phyloP scores from a whole-genome alignment of 2,888 invertebrate species.

The Atethmia centrago region DNA sequence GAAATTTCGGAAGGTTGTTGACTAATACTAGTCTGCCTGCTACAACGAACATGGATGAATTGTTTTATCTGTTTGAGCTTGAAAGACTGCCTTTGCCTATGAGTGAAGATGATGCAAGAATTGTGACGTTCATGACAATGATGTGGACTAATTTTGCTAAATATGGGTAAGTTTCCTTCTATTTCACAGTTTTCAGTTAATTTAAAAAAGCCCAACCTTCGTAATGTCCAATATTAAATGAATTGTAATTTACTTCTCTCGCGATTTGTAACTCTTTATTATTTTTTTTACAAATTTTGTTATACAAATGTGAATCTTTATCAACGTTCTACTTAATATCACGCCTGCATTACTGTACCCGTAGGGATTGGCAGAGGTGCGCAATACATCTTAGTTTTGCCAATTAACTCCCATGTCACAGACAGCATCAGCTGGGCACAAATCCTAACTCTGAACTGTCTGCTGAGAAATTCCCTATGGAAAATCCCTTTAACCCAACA shows the following conservation, averaged over 20 bases:
- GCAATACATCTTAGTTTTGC: too few relatives aligned
- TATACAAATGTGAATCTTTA: too few relatives aligned
- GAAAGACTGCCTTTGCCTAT: slow-evolving; percentile 83
- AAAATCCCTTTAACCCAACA: background rate
- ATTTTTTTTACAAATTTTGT: too few relatives aligned
- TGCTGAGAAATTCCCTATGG: background rate
- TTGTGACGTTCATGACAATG: slow-evolving; percentile 86
- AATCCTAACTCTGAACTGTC: too few relatives aligned
- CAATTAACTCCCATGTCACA: too few relatives aligned
- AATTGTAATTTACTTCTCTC: background rate
- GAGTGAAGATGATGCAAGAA: slow-evolving; percentile 85
- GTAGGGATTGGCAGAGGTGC: too few relatives aligned
- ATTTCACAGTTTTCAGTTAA: background rate
- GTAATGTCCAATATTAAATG: background rate
- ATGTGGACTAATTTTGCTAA: slow-evolving; percentile 89
- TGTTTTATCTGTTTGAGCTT: slow-evolving; percentile 85
- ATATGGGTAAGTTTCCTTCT: slow-evolving; percentile 79
- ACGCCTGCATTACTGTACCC: too few relatives aligned
- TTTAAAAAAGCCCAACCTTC: background rate
- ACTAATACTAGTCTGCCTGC: slow-evolving; percentile 84
- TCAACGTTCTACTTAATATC: too few relatives aligned
- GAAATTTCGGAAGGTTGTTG: slow-evolving; percentile 83
- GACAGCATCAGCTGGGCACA: too few relatives aligned
- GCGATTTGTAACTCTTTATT: background rate
- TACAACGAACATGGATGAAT: slow-evolving; percentile 82